A percentile compares a stretch with the other conserved stretches of the same genome.
phyloP scores from a whole-genome alignment of 2,888 invertebrate genomes.

The Phytoseiulus persimilis region DNA sequence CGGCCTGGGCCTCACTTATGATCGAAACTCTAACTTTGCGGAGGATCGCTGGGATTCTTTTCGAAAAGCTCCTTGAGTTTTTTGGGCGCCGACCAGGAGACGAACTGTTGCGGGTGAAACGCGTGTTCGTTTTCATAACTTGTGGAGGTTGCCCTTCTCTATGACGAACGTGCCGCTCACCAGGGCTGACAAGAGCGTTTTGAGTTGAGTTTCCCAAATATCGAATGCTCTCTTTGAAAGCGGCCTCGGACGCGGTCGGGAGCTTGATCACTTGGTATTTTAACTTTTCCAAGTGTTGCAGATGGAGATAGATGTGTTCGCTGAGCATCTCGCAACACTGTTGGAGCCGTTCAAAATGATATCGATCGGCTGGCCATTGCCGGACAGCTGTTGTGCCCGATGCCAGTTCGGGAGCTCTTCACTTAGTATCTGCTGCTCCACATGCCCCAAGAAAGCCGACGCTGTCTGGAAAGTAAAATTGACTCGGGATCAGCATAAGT shows the following conservation, averaged over 20 bases:
- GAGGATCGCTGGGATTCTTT: slow-evolving; percentile 58
- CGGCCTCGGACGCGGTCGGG: slow-evolving; percentile 55
- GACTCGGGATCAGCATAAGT: background rate
- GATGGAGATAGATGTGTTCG: slow-evolving; percentile 73
- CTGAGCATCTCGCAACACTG: slow-evolving; percentile 82
- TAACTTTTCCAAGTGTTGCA: slow-evolving; percentile 70
- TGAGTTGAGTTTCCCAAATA: slow-evolving; percentile 59
- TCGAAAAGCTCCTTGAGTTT: slow-evolving; percentile 81
- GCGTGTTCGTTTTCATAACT: slow-evolving; percentile 93
- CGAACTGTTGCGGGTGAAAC: slow-evolving; percentile 88
- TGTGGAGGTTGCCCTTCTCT: slow-evolving; percentile 94
- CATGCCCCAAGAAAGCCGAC: slow-evolving; percentile 59
- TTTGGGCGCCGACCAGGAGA: slow-evolving; percentile 78
- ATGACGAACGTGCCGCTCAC: slow-evolving; percentile 81
- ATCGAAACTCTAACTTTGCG: slow-evolving; percentile 64
- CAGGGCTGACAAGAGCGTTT: slow-evolving; percentile 55
- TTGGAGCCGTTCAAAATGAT: slow-evolving; percentile 77
- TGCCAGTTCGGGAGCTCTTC: slow-evolving; percentile 88
- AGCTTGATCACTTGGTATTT: slow-evolving; percentile 60
- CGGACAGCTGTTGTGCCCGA: slow-evolving; percentile 79
- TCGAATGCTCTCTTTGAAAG: slow-evolving; percentile 58
- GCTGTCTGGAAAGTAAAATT: slow-evolving; percentile 69
- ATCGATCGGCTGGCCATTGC: slow-evolving; percentile 74
- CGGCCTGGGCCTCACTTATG: slow-evolving; percentile 73
- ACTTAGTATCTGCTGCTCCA: slow-evolving; percentile 73